Base-by-base conservation (phyloP, 1,140 invertebrate species). In the Amyelois transitella region DNA sequence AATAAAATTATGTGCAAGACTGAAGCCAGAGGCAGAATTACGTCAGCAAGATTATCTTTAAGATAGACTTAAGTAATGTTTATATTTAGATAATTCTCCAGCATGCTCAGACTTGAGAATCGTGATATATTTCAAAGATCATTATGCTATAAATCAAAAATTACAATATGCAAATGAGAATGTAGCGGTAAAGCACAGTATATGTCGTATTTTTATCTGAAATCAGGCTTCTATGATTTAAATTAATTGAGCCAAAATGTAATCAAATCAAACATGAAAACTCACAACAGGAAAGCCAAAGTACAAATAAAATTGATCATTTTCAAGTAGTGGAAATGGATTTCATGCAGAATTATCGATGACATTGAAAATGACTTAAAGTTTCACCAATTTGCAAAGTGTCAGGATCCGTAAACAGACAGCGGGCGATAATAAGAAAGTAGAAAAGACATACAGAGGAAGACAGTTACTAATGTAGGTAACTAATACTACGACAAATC, bases 161-260 rank as follows among this genome's bases (percentile, higher is more conserved):
- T 60, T 61, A 64, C 43, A 64, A 61, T 49, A 72, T 62, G 66
- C 68, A 72, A 77, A 75, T 60, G 63, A 68, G 64, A 69, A 58
- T 62, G 63, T 67, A 74, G 67, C 67, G 66, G 64, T 51, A 64
- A 83, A 84, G 80, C 80, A 69, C 64, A 49, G 51, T 62, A 64
- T 65, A 61, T 64, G 56, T 63, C 28, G 45, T 58, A 64, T 65
- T 63, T 65, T 72, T 58, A 51, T 68, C 6, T 12, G 32, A 21
- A 48, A 67, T 74, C 64, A 77, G 68, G 70, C 75, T 76, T 72
- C 75, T 80, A 84, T 68, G 65, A 81, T 76, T 22, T 65, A 60
- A 59, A 66, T 64, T 56, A 68, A 77, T 81, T 84, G 79, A 87
- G 82, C 79, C 82, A 81, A 80, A 84, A 87, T 85, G 76, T 85